Conservation (phyloP, 2,113 vertebrate species). For the Murina feae region DNA sequence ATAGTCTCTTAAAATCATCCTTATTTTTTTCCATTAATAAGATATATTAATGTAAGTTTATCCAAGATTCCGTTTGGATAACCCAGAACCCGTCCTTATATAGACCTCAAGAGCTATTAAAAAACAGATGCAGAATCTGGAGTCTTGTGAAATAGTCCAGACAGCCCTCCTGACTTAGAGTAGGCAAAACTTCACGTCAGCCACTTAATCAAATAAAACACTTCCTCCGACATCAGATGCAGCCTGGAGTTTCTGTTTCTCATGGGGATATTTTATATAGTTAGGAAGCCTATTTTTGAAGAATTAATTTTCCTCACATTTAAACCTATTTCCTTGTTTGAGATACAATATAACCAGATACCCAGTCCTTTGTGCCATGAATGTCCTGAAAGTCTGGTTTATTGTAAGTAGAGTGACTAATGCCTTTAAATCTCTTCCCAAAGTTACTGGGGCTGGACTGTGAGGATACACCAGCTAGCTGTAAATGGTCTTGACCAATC, state of each 20-base stretch:
- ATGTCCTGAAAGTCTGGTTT: neutral
- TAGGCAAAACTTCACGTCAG: conserved; percentile 25
- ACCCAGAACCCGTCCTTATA: conserved; percentile 28
- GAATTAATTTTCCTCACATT: conserved; percentile 55
- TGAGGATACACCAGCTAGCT: neutral
- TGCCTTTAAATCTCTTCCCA: neutral
- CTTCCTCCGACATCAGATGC: conserved; percentile 41
- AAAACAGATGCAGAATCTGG: conserved; percentile 27
- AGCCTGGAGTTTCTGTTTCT: conserved; percentile 37
- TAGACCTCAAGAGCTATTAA: conserved; percentile 12
- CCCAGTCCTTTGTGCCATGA: neutral
- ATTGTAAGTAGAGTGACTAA: neutral
- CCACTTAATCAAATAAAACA: conserved; percentile 50
- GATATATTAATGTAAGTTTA: conserved; percentile 3
- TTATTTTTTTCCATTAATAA: conserved; percentile 24
- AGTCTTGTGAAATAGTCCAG: conserved; percentile 60
- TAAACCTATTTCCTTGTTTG: conserved; percentile 32
- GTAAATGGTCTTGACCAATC: neutral
- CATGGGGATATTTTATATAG: neutral
- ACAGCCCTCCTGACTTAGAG: conserved; percentile 6
- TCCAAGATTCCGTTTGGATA: conserved; percentile 43
- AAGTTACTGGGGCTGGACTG: neutral
- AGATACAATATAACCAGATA: neutral
- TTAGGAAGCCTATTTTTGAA: conserved; percentile 23
- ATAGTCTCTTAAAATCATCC: conserved; percentile 36